Conservation (phyloP, 1,140 invertebrate genomes). For the Sesamia nonagrioides region DNA sequence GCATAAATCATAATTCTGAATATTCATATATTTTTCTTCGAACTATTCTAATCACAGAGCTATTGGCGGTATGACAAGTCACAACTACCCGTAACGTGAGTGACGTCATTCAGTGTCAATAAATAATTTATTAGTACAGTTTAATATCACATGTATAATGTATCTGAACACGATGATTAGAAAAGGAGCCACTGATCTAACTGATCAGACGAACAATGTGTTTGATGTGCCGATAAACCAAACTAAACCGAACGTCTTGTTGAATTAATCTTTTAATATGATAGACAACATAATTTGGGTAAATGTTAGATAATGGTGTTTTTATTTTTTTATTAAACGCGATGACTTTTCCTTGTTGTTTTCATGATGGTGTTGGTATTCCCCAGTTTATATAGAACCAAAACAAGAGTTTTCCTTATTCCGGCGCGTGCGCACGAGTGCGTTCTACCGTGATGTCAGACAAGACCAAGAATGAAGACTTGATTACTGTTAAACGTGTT, state of each 20-base stretch:
- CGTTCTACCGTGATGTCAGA: background rate
- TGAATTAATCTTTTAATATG: background rate
- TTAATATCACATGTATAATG: background rate
- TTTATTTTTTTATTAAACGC: background rate
- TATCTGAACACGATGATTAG: background rate
- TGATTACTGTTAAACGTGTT: slow-evolving; percentile 1
- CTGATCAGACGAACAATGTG: background rate
- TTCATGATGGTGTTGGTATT: slow-evolving; percentile 3
- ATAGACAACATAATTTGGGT: background rate
- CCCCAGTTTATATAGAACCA: background rate
- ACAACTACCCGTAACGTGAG: background rate
- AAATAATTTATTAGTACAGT: background rate
- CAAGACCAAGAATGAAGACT: slow-evolving; percentile 8
- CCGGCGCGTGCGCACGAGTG: background rate
- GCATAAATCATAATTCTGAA: background rate
- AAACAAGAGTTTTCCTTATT: slow-evolving; percentile 33
- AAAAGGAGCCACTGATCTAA: slow-evolving; percentile 10
- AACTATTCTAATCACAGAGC: background rate
- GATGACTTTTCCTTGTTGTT: slow-evolving; percentile 1
- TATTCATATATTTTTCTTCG: background rate
- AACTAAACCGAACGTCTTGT: background rate
- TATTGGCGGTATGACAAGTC: background rate
- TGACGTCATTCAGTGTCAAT: background rate
- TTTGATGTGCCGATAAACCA: background rate
- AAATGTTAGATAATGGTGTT: background rate